phyloP scores from a whole-genome alignment of 2,888 invertebrate genomes.

The Entomobrya multifasciata region DNA sequence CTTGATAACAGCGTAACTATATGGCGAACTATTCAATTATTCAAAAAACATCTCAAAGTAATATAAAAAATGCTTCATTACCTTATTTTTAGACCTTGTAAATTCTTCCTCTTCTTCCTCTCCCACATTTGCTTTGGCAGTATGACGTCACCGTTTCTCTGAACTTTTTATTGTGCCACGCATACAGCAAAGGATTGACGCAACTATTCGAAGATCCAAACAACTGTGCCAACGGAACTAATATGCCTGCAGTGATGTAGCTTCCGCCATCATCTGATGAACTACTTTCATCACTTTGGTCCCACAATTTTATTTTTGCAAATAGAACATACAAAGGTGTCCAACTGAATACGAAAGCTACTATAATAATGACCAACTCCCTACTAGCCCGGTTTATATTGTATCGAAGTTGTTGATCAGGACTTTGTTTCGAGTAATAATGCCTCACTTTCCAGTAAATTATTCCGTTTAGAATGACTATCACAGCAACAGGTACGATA shows the following conservation, averaged over 20 bases:
- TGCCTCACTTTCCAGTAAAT: slow-evolving; percentile 96
- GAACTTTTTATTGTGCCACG: slow-evolving; percentile 97
- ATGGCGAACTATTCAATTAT: too few relatives aligned
- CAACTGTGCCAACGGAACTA: too few relatives aligned
- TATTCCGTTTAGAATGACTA: slow-evolving; percentile 93
- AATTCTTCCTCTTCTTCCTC: too few relatives aligned
- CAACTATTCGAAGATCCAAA: too few relatives aligned
- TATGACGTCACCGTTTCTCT: slow-evolving; percentile 88
- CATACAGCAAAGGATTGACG: slow-evolving; percentile 96
- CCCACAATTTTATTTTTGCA: slow-evolving; percentile 89
- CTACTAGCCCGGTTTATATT: slow-evolving; percentile 97
- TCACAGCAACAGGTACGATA: slow-evolving; percentile 93
- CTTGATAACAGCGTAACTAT: too few relatives aligned
- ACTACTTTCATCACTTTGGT: slow-evolving; percentile 89
- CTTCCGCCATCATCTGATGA: slow-evolving; percentile 93
- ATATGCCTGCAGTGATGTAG: too few relatives aligned
- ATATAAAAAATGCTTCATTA: too few relatives aligned
- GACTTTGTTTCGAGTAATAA: too few relatives aligned
- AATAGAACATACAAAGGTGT: slow-evolving; percentile 94
- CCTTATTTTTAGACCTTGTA: too few relatives aligned
- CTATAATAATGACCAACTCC: slow-evolving; percentile 95
- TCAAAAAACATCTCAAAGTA: too few relatives aligned
- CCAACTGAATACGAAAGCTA: slow-evolving; percentile 95
- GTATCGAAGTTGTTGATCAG: slow-evolving; percentile 91
- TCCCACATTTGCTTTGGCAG: too few relatives aligned